These are phyloP conservation scores for Lycaena phlaeas DNA, from an alignment of 2,888 invertebrate genomes.

Conservation along the genomic window DNA sequence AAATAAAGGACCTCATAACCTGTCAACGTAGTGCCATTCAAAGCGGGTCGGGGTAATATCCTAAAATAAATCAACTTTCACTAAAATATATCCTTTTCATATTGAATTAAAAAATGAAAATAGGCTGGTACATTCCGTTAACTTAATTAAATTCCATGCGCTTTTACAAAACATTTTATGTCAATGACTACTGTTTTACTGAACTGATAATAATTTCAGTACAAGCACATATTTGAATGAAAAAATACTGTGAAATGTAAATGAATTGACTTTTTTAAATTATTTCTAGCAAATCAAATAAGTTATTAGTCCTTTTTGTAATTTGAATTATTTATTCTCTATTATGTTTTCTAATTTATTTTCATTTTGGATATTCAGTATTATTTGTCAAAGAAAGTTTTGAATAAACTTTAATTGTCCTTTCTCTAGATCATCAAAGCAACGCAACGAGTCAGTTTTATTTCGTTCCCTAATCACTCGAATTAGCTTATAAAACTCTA, in stretches of 20 bases:
- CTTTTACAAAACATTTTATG: background rate
- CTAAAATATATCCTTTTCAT: slow-evolving; percentile 59
- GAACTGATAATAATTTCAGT: background rate
- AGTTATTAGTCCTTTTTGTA: too few species aligned
- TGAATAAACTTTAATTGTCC: too few species aligned
- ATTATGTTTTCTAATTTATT: too few species aligned
- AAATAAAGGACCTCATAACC: slow-evolving; percentile 69
- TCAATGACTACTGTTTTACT: background rate
- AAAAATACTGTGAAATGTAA: background rate
- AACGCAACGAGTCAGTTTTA: too few species aligned
- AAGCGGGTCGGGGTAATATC: slow-evolving; percentile 60
- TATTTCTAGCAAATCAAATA: too few species aligned
- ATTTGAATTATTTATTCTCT: too few species aligned
- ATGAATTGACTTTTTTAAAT: background rate
- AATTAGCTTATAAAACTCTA: too few species aligned
- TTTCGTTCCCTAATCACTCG: too few species aligned
- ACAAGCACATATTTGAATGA: background rate
- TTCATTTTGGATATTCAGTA: too few species aligned
- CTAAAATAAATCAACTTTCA: slow-evolving; percentile 59
- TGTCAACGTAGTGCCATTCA: slow-evolving; percentile 69
- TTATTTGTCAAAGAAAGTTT: too few species aligned
- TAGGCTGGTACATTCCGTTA: slow-evolving; percentile 5
- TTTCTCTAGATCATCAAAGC: too few species aligned
- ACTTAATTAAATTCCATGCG: slow-evolving; percentile 2
- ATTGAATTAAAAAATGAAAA: slow-evolving; percentile 53